Base-by-base conservation (phyloP, 2,113 vertebrate species). In the Acanthochromis polyacanthus region DNA sequence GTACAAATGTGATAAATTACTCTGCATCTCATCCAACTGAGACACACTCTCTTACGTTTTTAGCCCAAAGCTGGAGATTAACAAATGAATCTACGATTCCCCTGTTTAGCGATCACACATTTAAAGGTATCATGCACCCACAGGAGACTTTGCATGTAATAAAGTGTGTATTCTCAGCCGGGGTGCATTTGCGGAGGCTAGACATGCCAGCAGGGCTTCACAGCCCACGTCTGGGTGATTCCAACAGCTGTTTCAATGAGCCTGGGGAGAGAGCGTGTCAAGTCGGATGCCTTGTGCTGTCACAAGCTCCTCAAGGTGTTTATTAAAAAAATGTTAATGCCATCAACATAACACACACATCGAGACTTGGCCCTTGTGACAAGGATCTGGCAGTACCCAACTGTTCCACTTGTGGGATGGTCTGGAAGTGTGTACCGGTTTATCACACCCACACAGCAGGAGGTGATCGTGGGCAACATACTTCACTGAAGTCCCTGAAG, bases 251-350 rank as follows among this genome's bases (percentile, higher is more conserved):
- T 90, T 93, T 89, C 71, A 38, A 65, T 51, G 59, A 86, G 88
- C 88, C 85, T 19, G 36, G 80, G 87, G 92, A 91, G 78, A 55
- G 48, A 89, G 87, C 15, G 16, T 85, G 89, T 91, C 88, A 81
- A 92, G 81, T 74, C 82, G 65, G 90, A 90, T 88, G 86, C 88
- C 88, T 93, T 91, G 89, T 91, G 88, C 90, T 90, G 87, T 89
- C 89, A 92, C 82, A 51, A 81, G 78, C 88, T 92, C 91, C 87
- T 91, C 90, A 91, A 89, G 91, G 93, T 80, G 82, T 93, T 92
- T 94, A 92, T 94, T 92, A 86, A 91, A 92, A 90, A 91, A 91
- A 88, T 84, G 70, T 60, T 90, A 89, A 92, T 87, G 71, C 84
- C 78, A 81, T 87, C 74, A 75, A 70, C 82, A 80, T 63, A 84